phyloP scores from a whole-genome alignment of 2,113 vertebrate species.

The Sebastes schlegelii region DNA sequence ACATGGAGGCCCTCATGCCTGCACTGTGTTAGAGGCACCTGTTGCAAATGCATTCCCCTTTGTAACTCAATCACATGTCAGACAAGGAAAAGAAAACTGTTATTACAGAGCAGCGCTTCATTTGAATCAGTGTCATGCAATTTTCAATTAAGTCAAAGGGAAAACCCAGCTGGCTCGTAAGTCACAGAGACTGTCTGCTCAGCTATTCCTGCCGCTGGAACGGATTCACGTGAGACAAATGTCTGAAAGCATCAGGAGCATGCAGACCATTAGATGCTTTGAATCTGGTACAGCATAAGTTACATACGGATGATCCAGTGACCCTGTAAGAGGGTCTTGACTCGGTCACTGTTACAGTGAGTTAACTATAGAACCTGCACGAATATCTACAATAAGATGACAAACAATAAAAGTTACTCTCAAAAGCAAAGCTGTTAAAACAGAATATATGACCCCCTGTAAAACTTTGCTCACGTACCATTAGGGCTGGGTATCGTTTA shows the following conservation, averaged over 20 bases:
- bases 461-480: neutral
- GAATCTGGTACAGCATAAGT: conserved; percentile 51
- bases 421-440: neutral
- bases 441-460: neutral
- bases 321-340: conserved; percentile 38
- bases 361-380: conserved; percentile 6
- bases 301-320: conserved; percentile 51
- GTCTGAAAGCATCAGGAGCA: conserved; percentile 56
- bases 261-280: conserved; percentile 62
- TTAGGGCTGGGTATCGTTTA: too few relatives aligned
- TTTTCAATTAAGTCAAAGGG: conserved; percentile 66
- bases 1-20: conserved; percentile 76
- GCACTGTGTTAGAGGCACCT: conserved; percentile 82
- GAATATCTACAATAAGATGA: neutral
- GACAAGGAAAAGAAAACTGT: conserved; percentile 82
- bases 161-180: conserved; percentile 52
- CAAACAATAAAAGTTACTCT: conserved; percentile 3
- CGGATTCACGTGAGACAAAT: conserved; percentile 59
- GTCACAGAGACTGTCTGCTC: conserved; percentile 42
- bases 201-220: conserved; percentile 52
- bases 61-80: conserved; percentile 83
- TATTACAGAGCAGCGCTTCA: conserved; percentile 76
- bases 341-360: conserved; percentile 40
- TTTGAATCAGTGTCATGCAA: conserved; percentile 75
- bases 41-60: conserved; percentile 82